Evolutionary conservation across 2,797 vertebrate genomes (phyloP), one percentile per base, ranked within the genome.

Genomic region (Cynodonichthys magdalenae): DNA sequence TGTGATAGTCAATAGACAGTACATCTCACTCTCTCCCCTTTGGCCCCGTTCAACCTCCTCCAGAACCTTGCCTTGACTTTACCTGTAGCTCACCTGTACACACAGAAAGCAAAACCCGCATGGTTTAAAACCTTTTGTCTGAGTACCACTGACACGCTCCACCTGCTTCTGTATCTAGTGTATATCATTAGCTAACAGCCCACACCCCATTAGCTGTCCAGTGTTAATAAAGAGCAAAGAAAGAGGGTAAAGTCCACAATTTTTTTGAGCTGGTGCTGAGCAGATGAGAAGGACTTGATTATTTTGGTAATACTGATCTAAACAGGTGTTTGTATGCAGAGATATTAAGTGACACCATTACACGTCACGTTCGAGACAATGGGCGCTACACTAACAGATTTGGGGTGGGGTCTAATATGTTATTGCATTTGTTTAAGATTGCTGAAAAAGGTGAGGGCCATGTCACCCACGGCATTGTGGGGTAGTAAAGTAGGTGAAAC

Each of bases 1-100:
- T 94, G 85, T 82, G 77, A 80, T 81, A 83, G 84, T 91, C 90
- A 92, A 90, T 86, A 85, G 88, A 90, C 86, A 79, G 89, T 80
- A 85, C 88, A 92, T 90, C 90, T 87, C 79, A 71, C 77, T 77
- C 75, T 77, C 76, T 74, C 77, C 66, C 64, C 61, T 46, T 66
- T 66, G 66, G 67, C 73, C 69, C 80, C 80, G 51, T 74, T 78
- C 71, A 82, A 71, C 48, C 58, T 74, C 67, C 77, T 48, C 8
- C 53, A 36, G 24, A 45, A 59, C 57, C 71, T n/a, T 64, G 67
- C 61, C 63, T 74, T 79, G 62, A 58, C 53, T 68, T 71, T 82
- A 91, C 90, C 90, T 89, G 86, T 44, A 44, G 66, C 79, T 86
- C 88, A 87, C 85, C 87, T 85, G 74, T 66, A 69, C 34, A 12